Evolutionary conservation across 2,113 vertebrate species (phyloP).

Genomic region (Sporophila hypoxantha): DNA sequence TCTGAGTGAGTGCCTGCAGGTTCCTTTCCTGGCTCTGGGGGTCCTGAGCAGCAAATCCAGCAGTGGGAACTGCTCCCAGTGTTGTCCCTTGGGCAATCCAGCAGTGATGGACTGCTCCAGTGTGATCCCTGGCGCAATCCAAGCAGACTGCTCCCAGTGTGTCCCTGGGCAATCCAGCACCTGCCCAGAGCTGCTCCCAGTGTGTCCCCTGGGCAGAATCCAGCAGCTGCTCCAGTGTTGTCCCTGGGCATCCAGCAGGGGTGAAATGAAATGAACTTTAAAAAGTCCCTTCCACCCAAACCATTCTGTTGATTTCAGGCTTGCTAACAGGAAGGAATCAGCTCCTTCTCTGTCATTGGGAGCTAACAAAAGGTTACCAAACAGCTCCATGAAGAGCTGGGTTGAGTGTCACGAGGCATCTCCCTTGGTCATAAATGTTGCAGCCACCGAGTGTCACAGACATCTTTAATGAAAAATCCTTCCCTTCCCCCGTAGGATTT

Average conservation of each 20-base stretch:
- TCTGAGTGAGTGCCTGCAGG: fast-evolving
- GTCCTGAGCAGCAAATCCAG: not conserved
- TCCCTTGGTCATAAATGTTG: not conserved
- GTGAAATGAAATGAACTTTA: not conserved
- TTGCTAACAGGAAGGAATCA: not conserved
- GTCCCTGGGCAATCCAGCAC: not conserved
- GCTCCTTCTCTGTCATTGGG: not conserved
- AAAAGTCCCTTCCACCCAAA: not conserved
- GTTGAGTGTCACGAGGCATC: not conserved
- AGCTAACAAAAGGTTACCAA: not conserved
- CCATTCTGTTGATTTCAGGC: not conserved
- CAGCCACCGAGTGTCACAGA: not conserved
- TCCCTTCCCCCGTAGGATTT: too few relatives aligned
- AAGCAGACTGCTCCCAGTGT: not conserved
- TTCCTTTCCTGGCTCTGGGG: not conserved
- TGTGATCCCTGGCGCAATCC: not conserved
- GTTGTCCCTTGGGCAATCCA: not conserved
- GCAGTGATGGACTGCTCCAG: not conserved
- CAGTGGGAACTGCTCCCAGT: fast-evolving
- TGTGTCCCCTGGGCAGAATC: not conserved
- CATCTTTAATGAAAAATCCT: too few relatives aligned
- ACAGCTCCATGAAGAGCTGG: not conserved
- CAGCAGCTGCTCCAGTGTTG: not conserved
- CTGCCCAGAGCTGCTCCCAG: not conserved
- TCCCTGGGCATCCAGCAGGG: not conserved